These are phyloP conservation scores for Parapristionchus giblindavisi DNA, from an alignment of 2,888 invertebrate species.

Conservation along the genomic window DNA sequence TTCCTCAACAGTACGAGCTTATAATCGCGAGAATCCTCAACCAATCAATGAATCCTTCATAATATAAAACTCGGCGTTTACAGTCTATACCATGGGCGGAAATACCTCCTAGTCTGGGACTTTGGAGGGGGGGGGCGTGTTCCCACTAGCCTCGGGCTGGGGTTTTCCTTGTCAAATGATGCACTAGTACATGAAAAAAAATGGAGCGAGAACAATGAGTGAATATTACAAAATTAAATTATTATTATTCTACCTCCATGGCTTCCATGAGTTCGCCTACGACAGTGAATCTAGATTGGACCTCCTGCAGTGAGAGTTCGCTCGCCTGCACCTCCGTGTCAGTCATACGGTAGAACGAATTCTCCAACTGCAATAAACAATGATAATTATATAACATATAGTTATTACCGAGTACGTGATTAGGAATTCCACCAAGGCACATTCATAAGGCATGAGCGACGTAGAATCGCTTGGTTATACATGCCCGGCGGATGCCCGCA, in stretches of 20 bases:
- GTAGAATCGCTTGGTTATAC: no score
- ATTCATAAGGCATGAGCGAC: no score
- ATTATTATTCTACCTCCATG: slow-evolving; percentile 43
- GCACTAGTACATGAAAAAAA: no score
- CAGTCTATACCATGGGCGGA: not conserved
- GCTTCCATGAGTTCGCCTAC: slow-evolving; percentile 45
- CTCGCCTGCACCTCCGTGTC: slow-evolving; percentile 47
- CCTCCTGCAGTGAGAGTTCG: slow-evolving; percentile 45
- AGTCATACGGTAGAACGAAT: slow-evolving; percentile 45
- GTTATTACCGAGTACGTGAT: no score
- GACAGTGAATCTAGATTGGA: slow-evolving; percentile 46
- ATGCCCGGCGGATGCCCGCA: no score
- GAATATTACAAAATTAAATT: not conserved
- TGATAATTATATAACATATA: no score
- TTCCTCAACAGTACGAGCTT: no score
- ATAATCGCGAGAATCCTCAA: no score
- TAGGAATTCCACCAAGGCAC: no score
- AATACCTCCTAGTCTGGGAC: not conserved
- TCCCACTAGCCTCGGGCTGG: not conserved
- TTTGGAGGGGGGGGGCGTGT: no score
- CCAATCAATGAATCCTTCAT: not conserved
- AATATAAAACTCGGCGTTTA: not conserved
- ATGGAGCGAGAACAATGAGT: no score
- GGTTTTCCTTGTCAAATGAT: not conserved
- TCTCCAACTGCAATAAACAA: slow-evolving; percentile 45